Percentiles rank a stretch among this genome's conserved stretches.
Conservation (phyloP, 2,888 invertebrate genomes). For the Eutolmus rufibarbis region DNA sequence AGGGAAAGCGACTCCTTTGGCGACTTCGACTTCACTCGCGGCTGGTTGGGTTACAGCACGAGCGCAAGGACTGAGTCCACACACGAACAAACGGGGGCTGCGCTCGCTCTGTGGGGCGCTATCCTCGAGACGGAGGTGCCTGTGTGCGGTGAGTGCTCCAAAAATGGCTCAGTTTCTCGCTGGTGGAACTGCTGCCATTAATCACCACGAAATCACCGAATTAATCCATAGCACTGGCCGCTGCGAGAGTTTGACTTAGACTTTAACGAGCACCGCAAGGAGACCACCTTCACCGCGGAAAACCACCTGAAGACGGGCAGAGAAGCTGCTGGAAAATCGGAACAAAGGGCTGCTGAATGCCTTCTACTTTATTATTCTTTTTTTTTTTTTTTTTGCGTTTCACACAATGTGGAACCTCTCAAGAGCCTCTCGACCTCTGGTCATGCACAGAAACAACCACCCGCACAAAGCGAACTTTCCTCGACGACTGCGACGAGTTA, state of each 20-base stretch:
- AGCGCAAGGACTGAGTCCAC: not conserved
- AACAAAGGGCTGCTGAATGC: not conserved
- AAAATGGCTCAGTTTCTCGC: not conserved
- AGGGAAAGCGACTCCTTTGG: not conserved
- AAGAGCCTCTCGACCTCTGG: not conserved
- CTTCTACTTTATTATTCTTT: not conserved
- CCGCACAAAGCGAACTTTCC: constrained; percentile 45
- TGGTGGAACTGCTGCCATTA: not conserved
- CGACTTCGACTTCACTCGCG: constrained; percentile 1
- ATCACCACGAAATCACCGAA: not conserved
- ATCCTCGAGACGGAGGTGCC: not conserved
- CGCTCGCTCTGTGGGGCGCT: not conserved
- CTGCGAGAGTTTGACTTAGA: not conserved
- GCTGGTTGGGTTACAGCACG: not conserved
- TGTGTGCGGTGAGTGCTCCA: not conserved
- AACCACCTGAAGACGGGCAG: not conserved
- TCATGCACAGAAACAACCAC: constrained; percentile 19
- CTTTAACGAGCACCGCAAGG: not conserved
- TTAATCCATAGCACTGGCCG: constrained; percentile 1
- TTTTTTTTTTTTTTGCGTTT: constrained; percentile 1
- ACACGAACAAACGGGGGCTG: not conserved
- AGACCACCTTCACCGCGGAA: not conserved
- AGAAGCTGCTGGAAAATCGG: not conserved
- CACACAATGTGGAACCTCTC: not conserved
- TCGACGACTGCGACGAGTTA: constrained; percentile 45